Evolutionary conservation across 2,797 vertebrate species (phyloP).

Genomic region (Bovichtus diacanthus): DNA sequence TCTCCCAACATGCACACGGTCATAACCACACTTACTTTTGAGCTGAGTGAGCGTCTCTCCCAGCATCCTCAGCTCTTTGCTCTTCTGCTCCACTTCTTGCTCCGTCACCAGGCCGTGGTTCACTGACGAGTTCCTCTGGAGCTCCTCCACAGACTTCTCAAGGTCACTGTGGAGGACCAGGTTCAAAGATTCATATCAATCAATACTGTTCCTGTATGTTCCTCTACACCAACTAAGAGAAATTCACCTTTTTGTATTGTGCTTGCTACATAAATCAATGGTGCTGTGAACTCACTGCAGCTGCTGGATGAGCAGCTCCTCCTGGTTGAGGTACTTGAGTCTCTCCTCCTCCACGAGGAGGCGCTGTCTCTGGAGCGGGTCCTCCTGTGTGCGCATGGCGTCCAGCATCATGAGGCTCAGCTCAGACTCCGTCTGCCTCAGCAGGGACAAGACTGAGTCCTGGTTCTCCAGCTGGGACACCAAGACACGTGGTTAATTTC

Average conservation of each 20-base stretch:
- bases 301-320: constrained; percentile 96
- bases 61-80: constrained; percentile 91
- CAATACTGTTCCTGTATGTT: background rate
- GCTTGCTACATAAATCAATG: background rate
- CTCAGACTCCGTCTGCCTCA: constrained; percentile 94
- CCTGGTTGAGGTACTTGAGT: constrained; percentile 96
- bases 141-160: constrained; percentile 94
- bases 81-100: constrained; percentile 95
- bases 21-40: constrained; percentile 86
- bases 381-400: constrained; percentile 93
- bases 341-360: constrained; percentile 96
- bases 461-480: constrained; percentile 92
- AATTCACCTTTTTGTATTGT: background rate
- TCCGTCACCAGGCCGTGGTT: constrained; percentile 91
- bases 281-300: constrained; percentile 89
- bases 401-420: constrained; percentile 94
- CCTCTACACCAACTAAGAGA: no score
- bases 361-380: constrained; percentile 96
- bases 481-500: background rate
- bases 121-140: constrained; percentile 90
- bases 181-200: background rate
- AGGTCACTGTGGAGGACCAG: constrained; percentile 86
- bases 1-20: background rate
- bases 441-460: constrained; percentile 90
- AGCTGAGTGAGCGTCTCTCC: constrained; percentile 94